Evolutionary conservation across 2,888 invertebrate species (phyloP).

Genomic region (Gymnocheta viridis): DNA sequence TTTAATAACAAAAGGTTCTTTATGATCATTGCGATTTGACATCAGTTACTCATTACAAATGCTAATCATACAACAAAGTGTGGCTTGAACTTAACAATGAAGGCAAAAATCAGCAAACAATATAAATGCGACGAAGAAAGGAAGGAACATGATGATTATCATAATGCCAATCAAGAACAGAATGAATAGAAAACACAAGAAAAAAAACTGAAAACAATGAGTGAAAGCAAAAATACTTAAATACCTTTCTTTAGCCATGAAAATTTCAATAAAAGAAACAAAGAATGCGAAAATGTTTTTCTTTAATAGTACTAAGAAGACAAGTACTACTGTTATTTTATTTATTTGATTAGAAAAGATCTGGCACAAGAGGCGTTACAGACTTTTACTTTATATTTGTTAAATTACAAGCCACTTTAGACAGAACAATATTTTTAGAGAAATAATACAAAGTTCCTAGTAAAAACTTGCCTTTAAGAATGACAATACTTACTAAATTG

Average conservation of each 20-base stretch:
- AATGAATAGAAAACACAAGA: background rate
- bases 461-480: too few species aligned
- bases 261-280: background rate
- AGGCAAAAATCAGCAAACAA: conserved; percentile 18
- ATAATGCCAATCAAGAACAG: conserved; percentile 44
- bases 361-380: too few species aligned
- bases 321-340: background rate
- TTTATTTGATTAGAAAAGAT: background rate
- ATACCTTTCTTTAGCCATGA: background rate
- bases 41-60: conserved; percentile 66
- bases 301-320: background rate
- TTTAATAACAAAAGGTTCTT: conserved; percentile 13
- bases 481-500: too few species aligned
- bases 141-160: conserved; percentile 35
- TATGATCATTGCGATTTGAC: conserved; percentile 30
- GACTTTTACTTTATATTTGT: too few species aligned
- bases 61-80: conserved; percentile 63
- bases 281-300: background rate
- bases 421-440: background rate
- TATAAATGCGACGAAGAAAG: background rate
- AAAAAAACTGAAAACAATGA: conserved; percentile 1
- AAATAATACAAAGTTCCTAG: background rate
- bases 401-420: too few species aligned
- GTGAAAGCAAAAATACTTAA: conserved; percentile 3
- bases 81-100: conserved; percentile 53